Conservation (phyloP, 35 echinoderm and acorn worm species). For the Acanthaster planci region DNA sequence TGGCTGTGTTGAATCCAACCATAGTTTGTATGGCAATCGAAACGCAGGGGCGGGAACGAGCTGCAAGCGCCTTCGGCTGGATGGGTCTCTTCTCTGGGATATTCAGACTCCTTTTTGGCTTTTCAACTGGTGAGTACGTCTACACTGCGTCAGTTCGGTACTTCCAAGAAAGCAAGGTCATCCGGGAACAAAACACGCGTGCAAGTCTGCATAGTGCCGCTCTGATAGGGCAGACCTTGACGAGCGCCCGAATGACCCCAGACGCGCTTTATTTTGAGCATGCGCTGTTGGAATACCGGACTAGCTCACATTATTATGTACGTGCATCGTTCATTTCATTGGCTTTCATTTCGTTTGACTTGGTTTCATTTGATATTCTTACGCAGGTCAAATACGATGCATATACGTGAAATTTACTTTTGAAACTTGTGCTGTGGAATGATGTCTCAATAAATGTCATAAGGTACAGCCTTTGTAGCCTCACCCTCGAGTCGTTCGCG, state of each 20-base stretch:
- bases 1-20: neutral
- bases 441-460: too few species aligned
- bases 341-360: neutral
- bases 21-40: neutral
- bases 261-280: too few species aligned
- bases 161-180: neutral
- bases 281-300: too few species aligned
- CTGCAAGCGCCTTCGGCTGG: neutral
- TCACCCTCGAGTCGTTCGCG: too few species aligned
- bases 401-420: neutral
- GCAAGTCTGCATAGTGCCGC: too few species aligned
- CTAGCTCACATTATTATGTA: too few species aligned
- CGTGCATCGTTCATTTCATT: neutral
- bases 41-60: neutral
- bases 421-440: too few species aligned
- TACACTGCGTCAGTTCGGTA: neutral
- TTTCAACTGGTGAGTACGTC: neutral
- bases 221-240: too few species aligned
- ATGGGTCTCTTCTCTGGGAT: neutral
- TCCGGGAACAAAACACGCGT: too few species aligned
- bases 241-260: too few species aligned
- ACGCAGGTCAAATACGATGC: neutral
- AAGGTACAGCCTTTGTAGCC: too few species aligned
- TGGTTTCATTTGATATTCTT: neutral
- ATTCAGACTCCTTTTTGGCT: neutral